phyloP scores from a whole-genome alignment of 2,113 vertebrate species.

The Gymnogyps californianus region DNA sequence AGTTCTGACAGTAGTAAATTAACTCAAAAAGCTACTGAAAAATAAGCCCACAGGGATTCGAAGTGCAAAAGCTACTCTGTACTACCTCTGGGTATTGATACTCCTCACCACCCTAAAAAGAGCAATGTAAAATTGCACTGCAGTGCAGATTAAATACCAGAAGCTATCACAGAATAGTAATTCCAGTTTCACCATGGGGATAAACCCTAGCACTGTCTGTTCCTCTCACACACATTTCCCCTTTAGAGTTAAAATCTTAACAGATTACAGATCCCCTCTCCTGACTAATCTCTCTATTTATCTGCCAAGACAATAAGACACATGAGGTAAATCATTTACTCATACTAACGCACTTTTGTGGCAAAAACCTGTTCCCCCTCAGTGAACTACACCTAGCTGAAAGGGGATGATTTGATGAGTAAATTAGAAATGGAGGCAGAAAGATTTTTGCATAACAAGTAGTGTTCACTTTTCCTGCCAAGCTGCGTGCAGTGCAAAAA shows the following conservation, averaged over 20 bases:
- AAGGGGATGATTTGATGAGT: not conserved
- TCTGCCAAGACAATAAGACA: not conserved
- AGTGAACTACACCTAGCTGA: not conserved
- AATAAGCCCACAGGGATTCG: not conserved
- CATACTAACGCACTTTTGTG: not conserved
- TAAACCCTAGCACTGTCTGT: not conserved
- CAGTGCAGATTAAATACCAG: not conserved
- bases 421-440: not conserved
- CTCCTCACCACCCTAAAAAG: not conserved
- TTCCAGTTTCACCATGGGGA: not conserved
- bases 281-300: constrained; percentile 8
- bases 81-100: not conserved
- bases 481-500: not conserved
- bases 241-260: not conserved
- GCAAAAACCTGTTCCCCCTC: not conserved
- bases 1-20: not conserved
- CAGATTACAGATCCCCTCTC: not conserved
- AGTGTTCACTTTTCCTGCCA: not conserved
- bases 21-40: not conserved
- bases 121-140: not conserved
- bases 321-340: constrained; percentile 17
- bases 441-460: not conserved
- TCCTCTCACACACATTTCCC: not conserved
- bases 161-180: not conserved
- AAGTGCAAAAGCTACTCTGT: not conserved